These are phyloP conservation scores for Hesperophylax magnus DNA, from an alignment of 1,140 invertebrate species.

Conservation along the genomic window DNA sequence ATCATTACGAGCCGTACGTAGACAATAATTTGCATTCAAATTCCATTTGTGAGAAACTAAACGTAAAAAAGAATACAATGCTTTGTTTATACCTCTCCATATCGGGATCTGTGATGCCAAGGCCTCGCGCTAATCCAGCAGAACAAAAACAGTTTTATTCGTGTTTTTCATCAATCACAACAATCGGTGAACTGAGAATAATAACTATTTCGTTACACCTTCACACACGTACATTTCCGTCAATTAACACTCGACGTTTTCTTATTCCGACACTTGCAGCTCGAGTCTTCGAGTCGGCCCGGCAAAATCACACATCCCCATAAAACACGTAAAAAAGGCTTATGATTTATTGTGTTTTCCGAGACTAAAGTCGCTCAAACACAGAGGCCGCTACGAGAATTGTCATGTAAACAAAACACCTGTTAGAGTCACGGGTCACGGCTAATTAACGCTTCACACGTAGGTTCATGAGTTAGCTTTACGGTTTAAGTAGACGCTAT, in stretches of 20 bases:
- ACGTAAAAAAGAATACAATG: conserved; percentile 8
- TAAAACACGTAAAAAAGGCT: conserved; percentile 25
- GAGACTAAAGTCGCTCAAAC: conserved; percentile 14
- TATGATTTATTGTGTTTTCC: conserved; percentile 28
- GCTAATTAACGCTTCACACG: background rate
- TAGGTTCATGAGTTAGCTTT: background rate
- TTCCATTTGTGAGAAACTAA: conserved; percentile 11
- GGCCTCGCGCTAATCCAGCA: conserved; percentile 21
- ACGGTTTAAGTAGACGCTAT: background rate
- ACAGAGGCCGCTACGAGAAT: background rate
- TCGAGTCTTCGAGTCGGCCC: background rate
- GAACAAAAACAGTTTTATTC: background rate
- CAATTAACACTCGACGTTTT: conserved; percentile 24
- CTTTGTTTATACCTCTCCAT: conserved; percentile 20
- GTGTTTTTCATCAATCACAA: conserved; percentile 2
- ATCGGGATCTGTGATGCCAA: conserved; percentile 5
- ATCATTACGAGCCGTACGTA: background rate
- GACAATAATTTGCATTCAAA: conserved; percentile 11
- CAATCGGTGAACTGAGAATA: conserved; percentile 8
- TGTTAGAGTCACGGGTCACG: conserved; percentile 9
- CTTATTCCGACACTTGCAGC: background rate
- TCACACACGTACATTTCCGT: background rate
- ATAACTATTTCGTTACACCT: conserved; percentile 1
- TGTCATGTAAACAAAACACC: conserved; percentile 42
- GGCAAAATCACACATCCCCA: background rate